phyloP scores from a whole-genome alignment of 1,140 invertebrate genomes.

The Meloidogyne floridensis region DNA sequence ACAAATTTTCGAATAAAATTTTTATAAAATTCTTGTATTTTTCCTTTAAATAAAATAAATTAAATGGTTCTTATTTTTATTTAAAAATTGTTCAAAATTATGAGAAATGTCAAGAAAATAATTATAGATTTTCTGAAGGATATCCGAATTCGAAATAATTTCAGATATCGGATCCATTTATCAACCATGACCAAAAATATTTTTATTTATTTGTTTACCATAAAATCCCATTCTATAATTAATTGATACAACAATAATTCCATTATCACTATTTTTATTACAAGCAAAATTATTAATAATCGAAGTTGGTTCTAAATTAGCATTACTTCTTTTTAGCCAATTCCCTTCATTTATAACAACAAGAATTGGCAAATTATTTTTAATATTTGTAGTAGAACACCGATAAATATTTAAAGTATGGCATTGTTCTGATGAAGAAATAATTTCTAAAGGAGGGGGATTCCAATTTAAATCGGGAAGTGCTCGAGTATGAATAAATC shows the following conservation, averaged over 20 bases:
- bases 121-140: too few species aligned
- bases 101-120: too few species aligned
- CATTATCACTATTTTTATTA: constrained; percentile 4
- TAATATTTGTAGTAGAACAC: background rate
- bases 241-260: constrained; percentile 29
- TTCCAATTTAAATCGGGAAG: constrained; percentile 25
- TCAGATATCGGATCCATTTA: too few species aligned
- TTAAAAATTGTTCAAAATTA: too few species aligned
- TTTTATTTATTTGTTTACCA: constrained; percentile 8
- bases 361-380: constrained; percentile 22
- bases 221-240: constrained; percentile 35
- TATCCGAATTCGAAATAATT: too few species aligned
- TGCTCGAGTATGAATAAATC: constrained; percentile 18
- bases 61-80: too few species aligned
- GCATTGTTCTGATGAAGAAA: constrained; percentile 25
- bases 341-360: constrained; percentile 27
- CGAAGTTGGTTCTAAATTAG: constrained; percentile 24
- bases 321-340: constrained; percentile 32
- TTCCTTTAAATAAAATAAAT: too few species aligned
- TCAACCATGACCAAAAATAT: too few species aligned
- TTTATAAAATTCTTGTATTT: too few species aligned
- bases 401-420: constrained; percentile 38
- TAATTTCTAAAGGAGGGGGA: constrained; percentile 20
- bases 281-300: constrained; percentile 31
- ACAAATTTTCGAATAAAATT: too few species aligned